These are phyloP conservation scores for Zaprionus inermis DNA, from an alignment of 1,140 invertebrate species.

Conservation along the genomic window DNA sequence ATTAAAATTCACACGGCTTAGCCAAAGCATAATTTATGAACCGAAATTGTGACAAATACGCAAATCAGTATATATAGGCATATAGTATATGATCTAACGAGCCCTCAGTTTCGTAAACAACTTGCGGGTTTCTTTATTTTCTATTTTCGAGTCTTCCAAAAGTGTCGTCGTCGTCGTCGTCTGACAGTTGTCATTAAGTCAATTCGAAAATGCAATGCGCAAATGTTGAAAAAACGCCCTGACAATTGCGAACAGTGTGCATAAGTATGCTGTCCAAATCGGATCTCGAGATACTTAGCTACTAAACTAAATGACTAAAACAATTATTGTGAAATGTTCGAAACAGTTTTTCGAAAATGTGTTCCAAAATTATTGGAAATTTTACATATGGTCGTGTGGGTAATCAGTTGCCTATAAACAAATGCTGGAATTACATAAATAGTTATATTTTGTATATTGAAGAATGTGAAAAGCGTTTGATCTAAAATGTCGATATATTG, in stretches of 20 bases:
- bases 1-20: slow-evolving; percentile 14
- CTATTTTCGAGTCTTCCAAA: slow-evolving; percentile 40
- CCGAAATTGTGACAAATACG: slow-evolving; percentile 20
- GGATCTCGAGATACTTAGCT: slow-evolving; percentile 1
- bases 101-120: slow-evolving; percentile 56
- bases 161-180: slow-evolving; percentile 16
- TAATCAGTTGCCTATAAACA: slow-evolving; percentile 7
- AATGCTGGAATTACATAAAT: not conserved
- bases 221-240: slow-evolving; percentile 44
- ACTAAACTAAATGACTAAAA: slow-evolving; percentile 54
- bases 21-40: slow-evolving; percentile 14
- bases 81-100: slow-evolving; percentile 21
- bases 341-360: slow-evolving; percentile 31
- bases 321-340: slow-evolving; percentile 48
- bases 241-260: slow-evolving; percentile 30
- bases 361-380: slow-evolving; percentile 25
- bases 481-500: not conserved
- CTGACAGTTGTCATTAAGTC: slow-evolving; percentile 77
- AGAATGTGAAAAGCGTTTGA: too few relatives aligned
- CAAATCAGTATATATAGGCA: slow-evolving; percentile 6
- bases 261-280: slow-evolving; percentile 2
- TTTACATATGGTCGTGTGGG: slow-evolving; percentile 11
- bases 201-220: slow-evolving; percentile 68
- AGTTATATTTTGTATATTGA: too few relatives aligned
- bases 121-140: slow-evolving; percentile 16